phyloP scores from a whole-genome alignment of 2,797 vertebrate species.

The Amblyraja radiata region DNA sequence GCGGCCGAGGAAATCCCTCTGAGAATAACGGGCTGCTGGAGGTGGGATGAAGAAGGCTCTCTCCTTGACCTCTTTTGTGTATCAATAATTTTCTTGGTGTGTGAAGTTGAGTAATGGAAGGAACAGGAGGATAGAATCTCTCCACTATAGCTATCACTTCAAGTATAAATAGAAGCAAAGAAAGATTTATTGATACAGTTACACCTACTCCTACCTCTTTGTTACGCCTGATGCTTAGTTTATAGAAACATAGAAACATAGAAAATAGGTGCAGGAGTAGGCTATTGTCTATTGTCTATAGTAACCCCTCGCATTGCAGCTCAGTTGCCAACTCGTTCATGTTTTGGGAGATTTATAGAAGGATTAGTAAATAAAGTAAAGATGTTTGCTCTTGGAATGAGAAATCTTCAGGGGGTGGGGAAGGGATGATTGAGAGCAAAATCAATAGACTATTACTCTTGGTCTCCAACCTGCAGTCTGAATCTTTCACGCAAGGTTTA shows the following conservation, averaged over 20 bases:
- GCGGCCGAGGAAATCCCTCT: too few relatives aligned
- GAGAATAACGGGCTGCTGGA: neutral
- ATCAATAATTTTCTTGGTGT: neutral
- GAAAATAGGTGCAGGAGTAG: too few relatives aligned
- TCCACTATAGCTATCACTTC: too few relatives aligned
- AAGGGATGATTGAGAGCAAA: too few relatives aligned
- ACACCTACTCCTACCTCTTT: too few relatives aligned
- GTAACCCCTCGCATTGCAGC: neutral
- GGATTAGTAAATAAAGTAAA: neutral
- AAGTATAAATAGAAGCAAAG: neutral
- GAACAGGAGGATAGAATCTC: neutral
- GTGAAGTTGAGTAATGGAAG: neutral
- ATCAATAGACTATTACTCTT: neutral
- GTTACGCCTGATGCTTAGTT: too few relatives aligned
- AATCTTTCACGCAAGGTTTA: slow-evolving; percentile 2
- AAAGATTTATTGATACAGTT: too few relatives aligned
- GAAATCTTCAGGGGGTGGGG: neutral
- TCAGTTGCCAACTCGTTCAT: neutral
- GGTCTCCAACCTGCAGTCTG: neutral
- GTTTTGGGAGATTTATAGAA: neutral
- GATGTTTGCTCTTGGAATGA: neutral
- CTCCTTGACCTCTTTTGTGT: neutral
- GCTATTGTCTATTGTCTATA: too few relatives aligned
- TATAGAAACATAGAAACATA: too few relatives aligned
- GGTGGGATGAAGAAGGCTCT: neutral